Evolutionary conservation across 1,140 invertebrate genomes (phyloP).

Genomic region (Papilio dardanus): DNA sequence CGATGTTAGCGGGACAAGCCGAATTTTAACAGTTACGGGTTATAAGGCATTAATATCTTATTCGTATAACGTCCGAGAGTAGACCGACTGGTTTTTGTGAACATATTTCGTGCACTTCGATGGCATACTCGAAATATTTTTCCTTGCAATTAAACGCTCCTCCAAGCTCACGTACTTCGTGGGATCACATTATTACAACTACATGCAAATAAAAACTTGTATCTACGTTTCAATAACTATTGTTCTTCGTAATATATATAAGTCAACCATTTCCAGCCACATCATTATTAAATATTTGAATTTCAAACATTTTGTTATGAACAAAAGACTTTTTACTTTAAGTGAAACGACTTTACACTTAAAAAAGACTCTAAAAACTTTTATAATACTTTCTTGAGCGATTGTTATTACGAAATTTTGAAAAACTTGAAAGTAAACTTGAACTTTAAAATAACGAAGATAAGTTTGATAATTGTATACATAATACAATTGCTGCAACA

Average conservation of each 20-base stretch:
- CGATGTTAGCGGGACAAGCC: conserved; percentile 30
- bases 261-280: neutral
- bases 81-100: conserved; percentile 39
- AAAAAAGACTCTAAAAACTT: neutral
- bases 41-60: conserved; percentile 38
- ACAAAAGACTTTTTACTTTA: neutral
- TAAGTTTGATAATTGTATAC: conserved; percentile 11
- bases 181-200: neutral
- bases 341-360: neutral
- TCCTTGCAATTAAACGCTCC: conserved; percentile 43
- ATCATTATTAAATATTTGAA: neutral
- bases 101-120: conserved; percentile 33
- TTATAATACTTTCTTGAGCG: conserved; percentile 1
- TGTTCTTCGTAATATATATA: neutral
- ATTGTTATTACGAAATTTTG: conserved; percentile 3
- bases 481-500: neutral
- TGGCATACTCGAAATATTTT: conserved; percentile 39
- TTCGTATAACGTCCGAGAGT: conserved; percentile 30
- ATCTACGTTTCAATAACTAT: conserved; percentile 16
- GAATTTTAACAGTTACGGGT: conserved; percentile 38
- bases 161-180: conserved; percentile 17
- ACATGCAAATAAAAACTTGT: neutral
- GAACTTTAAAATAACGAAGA: neutral
- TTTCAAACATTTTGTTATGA: neutral
- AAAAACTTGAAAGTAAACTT: neutral